Percentiles rank a stretch among this genome's conserved stretches.
phyloP scores from a whole-genome alignment of 1,140 invertebrate genomes.

The Antheraea pernyi region DNA sequence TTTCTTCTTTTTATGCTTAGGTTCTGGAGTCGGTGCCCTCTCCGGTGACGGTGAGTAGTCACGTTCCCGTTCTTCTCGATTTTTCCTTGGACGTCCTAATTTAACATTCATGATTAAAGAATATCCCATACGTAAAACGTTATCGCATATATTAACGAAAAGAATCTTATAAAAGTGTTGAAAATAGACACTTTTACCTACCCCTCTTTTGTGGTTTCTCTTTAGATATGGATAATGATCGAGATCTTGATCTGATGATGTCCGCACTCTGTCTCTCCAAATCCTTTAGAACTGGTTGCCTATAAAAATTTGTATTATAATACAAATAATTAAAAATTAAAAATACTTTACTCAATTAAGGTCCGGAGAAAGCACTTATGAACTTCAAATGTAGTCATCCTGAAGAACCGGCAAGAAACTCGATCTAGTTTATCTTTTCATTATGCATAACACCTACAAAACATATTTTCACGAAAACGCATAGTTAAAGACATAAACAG shows the following conservation, averaged over 20 bases:
- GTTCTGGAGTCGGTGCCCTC: conserved; percentile 53
- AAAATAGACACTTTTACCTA: conserved; percentile 17
- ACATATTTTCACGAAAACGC: too few relatives aligned
- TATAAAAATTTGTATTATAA: conserved; percentile 35
- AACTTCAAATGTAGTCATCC: too few relatives aligned
- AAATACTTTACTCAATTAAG: too few relatives aligned
- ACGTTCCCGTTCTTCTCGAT: conserved; percentile 40
- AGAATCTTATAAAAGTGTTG: too few relatives aligned
- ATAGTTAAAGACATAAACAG: too few relatives aligned
- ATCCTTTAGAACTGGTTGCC: conserved; percentile 69
- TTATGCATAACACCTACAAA: too few relatives aligned
- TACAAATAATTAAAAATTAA: background rate
- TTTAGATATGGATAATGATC: conserved; percentile 65
- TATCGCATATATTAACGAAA: too few relatives aligned
- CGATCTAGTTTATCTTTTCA: too few relatives aligned
- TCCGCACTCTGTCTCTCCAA: conserved; percentile 71
- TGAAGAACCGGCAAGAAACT: too few relatives aligned
- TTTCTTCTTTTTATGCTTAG: conserved; percentile 71
- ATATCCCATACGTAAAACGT: too few relatives aligned
- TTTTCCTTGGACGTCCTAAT: conserved; percentile 54
- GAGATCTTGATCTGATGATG: conserved; percentile 66
- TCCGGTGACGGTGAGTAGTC: conserved; percentile 59
- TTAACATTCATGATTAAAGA: background rate
- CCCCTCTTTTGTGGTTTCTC: conserved; percentile 53
- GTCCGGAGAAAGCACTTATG: too few relatives aligned